A percentile compares a stretch with the other conserved stretches of the same genome.
These are phyloP conservation scores for Oryzias javanicus DNA, from an alignment of 2,113 vertebrate species.

Conservation along the genomic window DNA sequence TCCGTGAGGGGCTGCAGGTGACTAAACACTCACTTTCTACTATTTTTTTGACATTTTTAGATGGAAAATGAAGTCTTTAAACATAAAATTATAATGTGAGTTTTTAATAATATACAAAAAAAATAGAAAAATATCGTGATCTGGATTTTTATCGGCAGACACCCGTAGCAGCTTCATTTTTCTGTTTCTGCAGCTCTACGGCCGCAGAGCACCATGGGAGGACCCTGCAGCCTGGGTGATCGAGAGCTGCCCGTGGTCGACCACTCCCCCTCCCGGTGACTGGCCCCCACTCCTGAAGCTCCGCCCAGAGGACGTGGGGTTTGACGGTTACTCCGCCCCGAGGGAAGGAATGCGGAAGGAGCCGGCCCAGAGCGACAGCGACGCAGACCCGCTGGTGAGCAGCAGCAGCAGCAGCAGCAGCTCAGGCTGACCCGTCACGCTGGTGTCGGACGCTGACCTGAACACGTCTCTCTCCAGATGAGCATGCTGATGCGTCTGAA, in stretches of 20 bases:
- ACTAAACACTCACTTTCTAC: too few species aligned
- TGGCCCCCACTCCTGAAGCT: constrained; percentile 96
- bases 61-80: too few species aligned
- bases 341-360: constrained; percentile 87
- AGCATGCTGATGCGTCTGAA: constrained; percentile 98
- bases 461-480: constrained; percentile 81
- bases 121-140: too few species aligned
- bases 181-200: constrained; percentile 81
- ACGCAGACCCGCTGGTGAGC: constrained; percentile 95
- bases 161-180: not conserved
- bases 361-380: constrained; percentile 83
- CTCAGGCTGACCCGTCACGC: not conserved
- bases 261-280: constrained; percentile 84
- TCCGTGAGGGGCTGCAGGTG: constrained; percentile 97
- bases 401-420: constrained; percentile 44
- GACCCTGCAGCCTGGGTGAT: constrained; percentile 97
- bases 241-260: constrained; percentile 92
- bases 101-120: too few species aligned
- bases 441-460: not conserved
- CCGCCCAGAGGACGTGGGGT: constrained; percentile 94
- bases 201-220: constrained; percentile 91
- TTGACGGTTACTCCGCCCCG: constrained; percentile 88
- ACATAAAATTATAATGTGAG: too few species aligned
- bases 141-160: too few species aligned
- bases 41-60: too few species aligned